These are phyloP conservation scores for Tor tambroides DNA, from an alignment of 2,113 vertebrate species.

Conservation along the genomic window DNA sequence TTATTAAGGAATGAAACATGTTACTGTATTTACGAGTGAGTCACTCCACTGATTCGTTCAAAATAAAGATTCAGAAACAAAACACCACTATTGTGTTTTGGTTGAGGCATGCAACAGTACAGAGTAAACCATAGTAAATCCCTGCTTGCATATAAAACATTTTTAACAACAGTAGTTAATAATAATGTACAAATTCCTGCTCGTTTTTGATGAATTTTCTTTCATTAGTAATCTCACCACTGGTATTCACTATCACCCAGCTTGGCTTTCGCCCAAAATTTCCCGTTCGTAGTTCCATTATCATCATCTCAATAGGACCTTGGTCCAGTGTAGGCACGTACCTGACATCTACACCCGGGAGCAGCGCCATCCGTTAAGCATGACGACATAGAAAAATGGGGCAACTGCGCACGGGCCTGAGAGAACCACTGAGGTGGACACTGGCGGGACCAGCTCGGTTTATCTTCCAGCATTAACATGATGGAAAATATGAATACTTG, in stretches of 20 bases:
- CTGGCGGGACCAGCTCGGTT: slow-evolving; percentile 78
- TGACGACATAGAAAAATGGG: slow-evolving; percentile 84
- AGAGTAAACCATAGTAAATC: neutral
- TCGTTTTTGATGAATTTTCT: neutral
- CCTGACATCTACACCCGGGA: slow-evolving; percentile 57
- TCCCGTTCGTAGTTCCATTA: slow-evolving; percentile 58
- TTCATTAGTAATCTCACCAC: neutral
- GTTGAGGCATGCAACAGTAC: neutral
- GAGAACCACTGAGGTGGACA: slow-evolving; percentile 81
- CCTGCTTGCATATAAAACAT: neutral
- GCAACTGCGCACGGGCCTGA: slow-evolving; percentile 77
- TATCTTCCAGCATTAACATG: slow-evolving; percentile 96
- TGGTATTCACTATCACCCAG: neutral
- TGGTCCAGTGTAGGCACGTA: slow-evolving; percentile 39
- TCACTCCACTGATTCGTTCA: neutral
- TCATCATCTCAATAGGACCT: slow-evolving; percentile 75
- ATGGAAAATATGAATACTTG: slow-evolving; percentile 95
- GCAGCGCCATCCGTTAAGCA: slow-evolving; percentile 55
- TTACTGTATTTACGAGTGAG: neutral
- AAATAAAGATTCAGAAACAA: neutral
- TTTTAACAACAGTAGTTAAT: neutral
- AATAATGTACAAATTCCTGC: neutral
- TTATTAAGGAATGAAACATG: neutral
- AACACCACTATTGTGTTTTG: neutral
- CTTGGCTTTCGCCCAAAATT: neutral